Evolutionary conservation across 2,113 vertebrate genomes (phyloP).

Genomic region (Actenoides lindsayi): DNA sequence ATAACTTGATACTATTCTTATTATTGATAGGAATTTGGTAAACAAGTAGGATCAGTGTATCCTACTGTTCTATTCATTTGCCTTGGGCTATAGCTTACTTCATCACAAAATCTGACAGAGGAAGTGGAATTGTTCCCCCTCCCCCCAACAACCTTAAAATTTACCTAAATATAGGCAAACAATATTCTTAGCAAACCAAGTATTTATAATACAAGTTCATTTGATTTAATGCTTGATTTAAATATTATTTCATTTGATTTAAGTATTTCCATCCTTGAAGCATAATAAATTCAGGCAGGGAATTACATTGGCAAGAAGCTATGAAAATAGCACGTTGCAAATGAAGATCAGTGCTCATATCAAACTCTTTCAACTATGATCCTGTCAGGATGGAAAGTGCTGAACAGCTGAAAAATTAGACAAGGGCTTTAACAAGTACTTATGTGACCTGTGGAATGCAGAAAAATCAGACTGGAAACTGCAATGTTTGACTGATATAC

Average conservation of each 20-base stretch:
- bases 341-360: not conserved
- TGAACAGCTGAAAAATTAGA: not conserved
- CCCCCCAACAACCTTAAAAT: not conserved
- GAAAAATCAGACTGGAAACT: not conserved
- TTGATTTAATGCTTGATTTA: not conserved
- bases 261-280: not conserved
- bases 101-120: not conserved
- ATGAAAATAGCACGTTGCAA: not conserved
- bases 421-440: not conserved
- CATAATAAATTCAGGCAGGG: not conserved
- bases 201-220: not conserved
- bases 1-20: not conserved
- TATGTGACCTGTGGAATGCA: not conserved
- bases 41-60: not conserved
- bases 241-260: not conserved
- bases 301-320: constrained; percentile 15
- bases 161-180: not conserved
- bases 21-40: not conserved
- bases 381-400: not conserved
- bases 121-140: not conserved
- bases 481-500: not conserved
- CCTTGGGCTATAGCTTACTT: not conserved
- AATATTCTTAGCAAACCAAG: not conserved
- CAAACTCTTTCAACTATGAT: not conserved
- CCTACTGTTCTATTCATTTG: not conserved